phyloP scores from a whole-genome alignment of 2,797 vertebrate species.

The Clarias platycephalus region DNA sequence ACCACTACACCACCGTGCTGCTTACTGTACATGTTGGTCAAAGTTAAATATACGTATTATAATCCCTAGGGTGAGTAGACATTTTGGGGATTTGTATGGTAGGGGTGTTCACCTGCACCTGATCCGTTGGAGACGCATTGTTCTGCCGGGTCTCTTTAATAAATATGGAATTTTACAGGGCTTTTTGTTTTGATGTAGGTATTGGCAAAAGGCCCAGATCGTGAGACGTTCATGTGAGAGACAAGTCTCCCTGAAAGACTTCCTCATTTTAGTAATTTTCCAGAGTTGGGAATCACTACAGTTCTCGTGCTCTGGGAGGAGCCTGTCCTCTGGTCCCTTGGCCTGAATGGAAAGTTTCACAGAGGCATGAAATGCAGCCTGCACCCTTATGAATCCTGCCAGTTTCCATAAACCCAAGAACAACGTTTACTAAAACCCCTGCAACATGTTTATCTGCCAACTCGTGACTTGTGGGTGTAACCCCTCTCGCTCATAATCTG shows the following conservation, averaged over 20 bases:
- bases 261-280: neutral
- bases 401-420: constrained; percentile 12
- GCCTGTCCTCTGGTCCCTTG: constrained; percentile 4
- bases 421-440: constrained; percentile 19
- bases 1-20: too few relatives aligned
- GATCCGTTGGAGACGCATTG: constrained; percentile 21
- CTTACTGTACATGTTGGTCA: too few relatives aligned
- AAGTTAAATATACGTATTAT: too few relatives aligned
- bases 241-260: constrained; percentile 1
- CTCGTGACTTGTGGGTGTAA: constrained; percentile 15
- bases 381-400: constrained; percentile 4
- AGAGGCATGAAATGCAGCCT: constrained; percentile 25
- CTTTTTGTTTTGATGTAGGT: constrained; percentile 10
- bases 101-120: constrained; percentile 40
- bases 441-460: constrained; percentile 37
- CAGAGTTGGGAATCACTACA: constrained; percentile 23
- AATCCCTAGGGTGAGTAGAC: too few relatives aligned
- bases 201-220: constrained; percentile 32
- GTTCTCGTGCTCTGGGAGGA: constrained; percentile 2
- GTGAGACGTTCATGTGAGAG: constrained; percentile 29
- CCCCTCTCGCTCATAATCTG: constrained; percentile 15
- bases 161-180: constrained; percentile 34
- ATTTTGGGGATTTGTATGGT: too few relatives aligned
- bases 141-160: constrained; percentile 21
- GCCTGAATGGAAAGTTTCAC: constrained; percentile 36